Evolutionary conservation across 2,113 vertebrate genomes (phyloP), one percentile per base, ranked within the genome.

Genomic region (Hypomesus transpacificus): DNA sequence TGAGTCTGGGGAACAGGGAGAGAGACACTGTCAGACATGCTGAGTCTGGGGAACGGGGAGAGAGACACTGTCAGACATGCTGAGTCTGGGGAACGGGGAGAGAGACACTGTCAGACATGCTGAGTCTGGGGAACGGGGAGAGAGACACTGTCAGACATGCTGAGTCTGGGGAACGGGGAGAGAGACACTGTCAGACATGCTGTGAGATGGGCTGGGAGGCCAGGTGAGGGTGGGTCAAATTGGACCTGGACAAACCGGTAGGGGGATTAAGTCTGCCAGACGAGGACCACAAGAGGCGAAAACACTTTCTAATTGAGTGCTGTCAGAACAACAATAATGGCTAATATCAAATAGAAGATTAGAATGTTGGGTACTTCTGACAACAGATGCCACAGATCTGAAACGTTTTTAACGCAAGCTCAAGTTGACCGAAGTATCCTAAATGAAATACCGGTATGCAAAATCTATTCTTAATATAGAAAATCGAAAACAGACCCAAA

Each of bases 61-160:
- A 0, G 0, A 13, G 58, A 58, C 20, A 50, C 21, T 11, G 3
- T 60, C 52, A 13, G 8, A 21, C 21, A 9, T 21, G 87, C 87
- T 98, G 96, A 0, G 96, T 94, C 96, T 98, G 77, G 14, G 53
- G 1, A 71, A 53, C 16, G 62, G 63, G 75, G 39, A 76, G n/a
- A 0, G 0, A 14, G 58, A 58, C 20, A 50, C 21, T 9, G 3
- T 60, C 52, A 59, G 57, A 59, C n/a, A 21, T 3, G 87, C 87
- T 98, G 96, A 0, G 96, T 94, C 96, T 98, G 77, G 14, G 53
- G 1, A 71, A 53, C 16, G 62, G 63, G 75, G 39, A 76, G n/a
- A 0, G 0, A 14, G 58, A 58, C 20, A 50, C 21, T 9, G 3
- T 60, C 52, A 96, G 86, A 97, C 95, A 66, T 96, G 87, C 87